A percentile compares a stretch with the other conserved stretches of the same genome.
Evolutionary conservation across 2,888 invertebrate species (phyloP).

Genomic region (Odontothrips loti): DNA sequence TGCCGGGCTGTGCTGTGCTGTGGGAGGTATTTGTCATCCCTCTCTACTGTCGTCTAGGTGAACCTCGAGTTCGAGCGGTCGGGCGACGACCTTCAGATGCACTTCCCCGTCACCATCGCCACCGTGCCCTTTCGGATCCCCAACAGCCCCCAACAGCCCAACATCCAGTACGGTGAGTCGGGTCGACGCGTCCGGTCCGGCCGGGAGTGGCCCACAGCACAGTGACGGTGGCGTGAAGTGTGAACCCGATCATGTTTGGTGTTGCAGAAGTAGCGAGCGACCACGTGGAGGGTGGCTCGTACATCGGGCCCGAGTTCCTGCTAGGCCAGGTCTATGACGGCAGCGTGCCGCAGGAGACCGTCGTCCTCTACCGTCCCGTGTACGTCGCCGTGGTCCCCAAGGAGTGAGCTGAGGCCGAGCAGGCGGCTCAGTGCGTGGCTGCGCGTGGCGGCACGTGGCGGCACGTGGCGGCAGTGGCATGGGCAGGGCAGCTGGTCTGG

Average conservation of each 20-base stretch:
- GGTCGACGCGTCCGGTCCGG: too few species aligned
- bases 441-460: too few species aligned
- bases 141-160: constrained; percentile 57
- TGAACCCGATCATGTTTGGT: too few species aligned
- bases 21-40: too few species aligned
- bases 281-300: constrained; percentile 71
- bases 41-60: constrained; percentile 50
- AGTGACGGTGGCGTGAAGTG: too few species aligned
- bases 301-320: constrained; percentile 72
- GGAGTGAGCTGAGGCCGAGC: constrained; percentile 16
- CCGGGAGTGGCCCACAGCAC: too few species aligned
- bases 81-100: constrained; percentile 65
- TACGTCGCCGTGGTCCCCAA: constrained; percentile 51
- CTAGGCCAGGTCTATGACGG: constrained; percentile 75
- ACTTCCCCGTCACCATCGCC: constrained; percentile 70
- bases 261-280: constrained; percentile 62
- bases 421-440: too few species aligned
- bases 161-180: constrained; percentile 60
- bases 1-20: not conserved
- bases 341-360: constrained; percentile 51
- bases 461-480: too few species aligned
- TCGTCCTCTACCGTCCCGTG: constrained; percentile 63
- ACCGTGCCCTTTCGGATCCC: constrained; percentile 68
- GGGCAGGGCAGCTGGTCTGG: too few species aligned
- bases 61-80: constrained; percentile 66